Base-by-base conservation (phyloP, 2,888 invertebrate species). In the Molorchus minor region DNA sequence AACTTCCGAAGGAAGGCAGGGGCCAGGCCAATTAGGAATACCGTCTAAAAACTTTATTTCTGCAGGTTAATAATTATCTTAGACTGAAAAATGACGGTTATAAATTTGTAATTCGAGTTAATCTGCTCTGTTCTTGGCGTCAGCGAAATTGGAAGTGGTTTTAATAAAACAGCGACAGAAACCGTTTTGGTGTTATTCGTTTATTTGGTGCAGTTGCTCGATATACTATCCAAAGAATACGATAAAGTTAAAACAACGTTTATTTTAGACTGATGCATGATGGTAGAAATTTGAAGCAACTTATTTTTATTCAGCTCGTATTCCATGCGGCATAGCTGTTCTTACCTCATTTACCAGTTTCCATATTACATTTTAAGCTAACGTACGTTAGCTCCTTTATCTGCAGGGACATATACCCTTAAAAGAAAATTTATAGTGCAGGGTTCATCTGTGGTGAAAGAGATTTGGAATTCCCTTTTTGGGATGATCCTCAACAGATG, bases 11-110 rank as follows among this genome's bases (percentile, higher is more conserved):
- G 43, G 47, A 49, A 51, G 56, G 54, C 41, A 40, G 47, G 47
- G 52, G 41, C 13, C 30, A 52, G 49, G 30, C 44, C 62, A 63
- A 67, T 63, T 64, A 65, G 63, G 64, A 62, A 54, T 43, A 46
- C 56, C 51, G 61, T 55, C 59, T 61, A 47, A 59, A 51, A 58
- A 38, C 25, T 58, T 41, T 20, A 51, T 43, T 58, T 52, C 16
- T 41, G 38, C 40, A 53, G 52, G 41, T 33, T 41, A 52, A 41
- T 41, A 30, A 20, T 41, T 52, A 41, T 49, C 29, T 16, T 19
- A 4, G n/a, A 17, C 12, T 52, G 41, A 52, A 52, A 41, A 52
- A 52, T 52, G 25, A 36, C 15, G n/a, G 41, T 21, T 29, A 52
- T 52, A 52, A 41, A 41, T 52, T 41, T 41, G 10, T 33, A 33